Evolutionary conservation across 2,113 vertebrate genomes (phyloP).

Genomic region (Salvelinus sp.): DNA sequence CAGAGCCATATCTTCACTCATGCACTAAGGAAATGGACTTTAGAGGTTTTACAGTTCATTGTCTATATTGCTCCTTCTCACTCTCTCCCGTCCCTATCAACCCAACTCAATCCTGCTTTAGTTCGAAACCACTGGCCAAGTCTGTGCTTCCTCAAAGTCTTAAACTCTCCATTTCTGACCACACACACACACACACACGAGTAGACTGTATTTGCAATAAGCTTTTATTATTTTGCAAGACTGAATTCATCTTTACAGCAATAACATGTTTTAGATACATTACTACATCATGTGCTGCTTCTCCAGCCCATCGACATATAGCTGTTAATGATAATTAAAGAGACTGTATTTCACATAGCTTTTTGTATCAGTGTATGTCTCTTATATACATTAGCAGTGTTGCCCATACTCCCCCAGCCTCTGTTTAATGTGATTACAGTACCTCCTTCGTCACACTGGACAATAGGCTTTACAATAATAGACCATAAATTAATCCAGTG

Average conservation of each 20-base stretch:
- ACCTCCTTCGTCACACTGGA: conserved; percentile 55
- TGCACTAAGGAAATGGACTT: conserved; percentile 46
- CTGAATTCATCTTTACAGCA: no score
- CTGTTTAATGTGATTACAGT: conserved; percentile 56
- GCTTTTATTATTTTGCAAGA: no score
- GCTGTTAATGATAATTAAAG: no score
- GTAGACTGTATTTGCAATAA: neutral
- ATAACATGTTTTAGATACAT: no score
- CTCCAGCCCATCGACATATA: no score
- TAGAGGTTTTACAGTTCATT: conserved; percentile 54
- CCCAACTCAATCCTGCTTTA: no score
- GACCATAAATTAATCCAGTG: conserved; percentile 73
- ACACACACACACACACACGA: neutral
- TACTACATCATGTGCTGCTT: no score
- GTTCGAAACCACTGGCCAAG: conserved; percentile 34
- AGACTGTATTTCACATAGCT: no score
- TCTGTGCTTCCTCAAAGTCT: conserved; percentile 5
- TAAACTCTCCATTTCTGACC: neutral
- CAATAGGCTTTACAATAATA: conserved; percentile 68
- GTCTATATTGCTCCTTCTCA: conserved; percentile 46
- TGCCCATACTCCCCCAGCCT: conserved; percentile 54
- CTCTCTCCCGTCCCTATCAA: neutral
- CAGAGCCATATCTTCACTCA: conserved; percentile 56
- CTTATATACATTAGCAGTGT: conserved; percentile 59
- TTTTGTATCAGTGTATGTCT: no score